Evolutionary conservation across 2,113 vertebrate species (phyloP).

Genomic region (Chaenocephalus aceratus): DNA sequence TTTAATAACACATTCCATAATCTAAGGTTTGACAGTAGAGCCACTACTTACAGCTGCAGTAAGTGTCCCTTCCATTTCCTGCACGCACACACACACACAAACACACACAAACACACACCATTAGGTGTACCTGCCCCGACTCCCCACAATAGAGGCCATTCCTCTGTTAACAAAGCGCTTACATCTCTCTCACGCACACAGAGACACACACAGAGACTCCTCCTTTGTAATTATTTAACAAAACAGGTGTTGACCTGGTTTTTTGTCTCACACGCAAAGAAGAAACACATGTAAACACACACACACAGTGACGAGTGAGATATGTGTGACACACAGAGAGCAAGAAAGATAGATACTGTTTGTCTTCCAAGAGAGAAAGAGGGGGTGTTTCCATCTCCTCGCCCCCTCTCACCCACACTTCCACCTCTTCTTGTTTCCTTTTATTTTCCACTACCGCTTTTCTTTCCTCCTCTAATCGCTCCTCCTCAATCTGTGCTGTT

Average conservation of each 20-base stretch:
- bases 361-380: conserved; percentile 8
- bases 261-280: conserved; percentile 33
- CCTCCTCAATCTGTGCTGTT: background rate
- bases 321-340: conserved; percentile 28
- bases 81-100: background rate
- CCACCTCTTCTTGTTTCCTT: background rate
- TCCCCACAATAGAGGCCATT: conserved; percentile 39
- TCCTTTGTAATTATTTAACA: conserved; percentile 28
- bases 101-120: conserved; percentile 9
- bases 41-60: conserved; percentile 2
- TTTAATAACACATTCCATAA: no score
- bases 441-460: no score
- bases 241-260: conserved; percentile 45
- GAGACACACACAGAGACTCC: background rate
- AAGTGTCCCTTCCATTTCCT: conserved; percentile 47
- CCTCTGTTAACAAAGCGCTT: conserved; percentile 56
- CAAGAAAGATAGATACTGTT: conserved; percentile 31
- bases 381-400: background rate
- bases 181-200: conserved; percentile 31
- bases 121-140: background rate
- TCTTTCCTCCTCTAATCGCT: background rate
- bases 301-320: conserved; percentile 57
- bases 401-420: background rate
- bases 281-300: conserved; percentile 10
- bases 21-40: background rate